Conservation (phyloP, 2,113 vertebrate genomes). For the Tetraodon nigroviridis region DNA sequence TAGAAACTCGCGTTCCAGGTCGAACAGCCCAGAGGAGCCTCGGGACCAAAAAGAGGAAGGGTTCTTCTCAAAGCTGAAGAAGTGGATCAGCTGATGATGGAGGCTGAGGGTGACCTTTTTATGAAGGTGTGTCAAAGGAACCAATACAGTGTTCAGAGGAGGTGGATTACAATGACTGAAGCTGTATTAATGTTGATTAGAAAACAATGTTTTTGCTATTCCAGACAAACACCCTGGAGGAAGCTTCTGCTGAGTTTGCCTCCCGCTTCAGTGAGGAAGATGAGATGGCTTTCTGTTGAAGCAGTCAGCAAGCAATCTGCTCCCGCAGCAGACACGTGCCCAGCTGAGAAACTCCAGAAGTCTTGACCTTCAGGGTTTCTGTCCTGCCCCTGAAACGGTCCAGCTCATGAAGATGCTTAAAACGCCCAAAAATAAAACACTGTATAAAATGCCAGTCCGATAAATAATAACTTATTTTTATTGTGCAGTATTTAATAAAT, state of each 20-base stretch:
- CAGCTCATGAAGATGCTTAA: too few relatives aligned
- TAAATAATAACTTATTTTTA: too few relatives aligned
- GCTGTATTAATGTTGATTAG: too few relatives aligned
- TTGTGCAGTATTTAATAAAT: too few relatives aligned
- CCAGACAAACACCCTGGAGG: slow-evolving; percentile 12
- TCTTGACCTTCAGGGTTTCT: background rate
- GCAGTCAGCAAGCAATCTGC: slow-evolving; percentile 11
- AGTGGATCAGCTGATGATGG: slow-evolving; percentile 63
- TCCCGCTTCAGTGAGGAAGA: background rate
- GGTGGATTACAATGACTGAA: too few relatives aligned
- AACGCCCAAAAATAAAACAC: too few relatives aligned
- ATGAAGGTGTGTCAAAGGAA: too few relatives aligned
- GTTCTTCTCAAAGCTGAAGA: slow-evolving; percentile 72
- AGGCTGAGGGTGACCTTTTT: slow-evolving; percentile 29
- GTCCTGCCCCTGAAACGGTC: too few relatives aligned
- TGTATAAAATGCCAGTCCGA: too few relatives aligned
- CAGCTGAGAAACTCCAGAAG: background rate
- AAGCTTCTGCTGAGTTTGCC: background rate
- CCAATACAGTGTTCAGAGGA: too few relatives aligned
- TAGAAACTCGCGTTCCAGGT: slow-evolving; percentile 9
- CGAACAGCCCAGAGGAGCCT: slow-evolving; percentile 31
- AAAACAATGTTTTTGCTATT: background rate
- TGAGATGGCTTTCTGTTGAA: slow-evolving; percentile 16
- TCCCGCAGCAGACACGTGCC: slow-evolving; percentile 8
- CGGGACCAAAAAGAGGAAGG: slow-evolving; percentile 51